phyloP scores from a whole-genome alignment of 1,140 invertebrate species.

The Telenomus remus region DNA sequence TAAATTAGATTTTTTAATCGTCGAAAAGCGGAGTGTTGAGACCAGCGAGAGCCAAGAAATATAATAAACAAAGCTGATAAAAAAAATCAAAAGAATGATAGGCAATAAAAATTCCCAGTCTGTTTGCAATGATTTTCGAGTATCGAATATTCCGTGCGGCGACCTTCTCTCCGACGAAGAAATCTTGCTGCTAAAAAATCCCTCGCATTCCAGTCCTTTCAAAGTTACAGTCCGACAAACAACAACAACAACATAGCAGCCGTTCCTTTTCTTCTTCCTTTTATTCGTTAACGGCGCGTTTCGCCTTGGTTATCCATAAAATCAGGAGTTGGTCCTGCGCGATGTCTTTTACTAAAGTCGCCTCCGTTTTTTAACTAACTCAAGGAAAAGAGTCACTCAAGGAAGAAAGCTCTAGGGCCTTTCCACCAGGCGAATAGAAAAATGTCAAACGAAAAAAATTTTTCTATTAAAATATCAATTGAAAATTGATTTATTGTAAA shows the following conservation, averaged over 20 bases:
- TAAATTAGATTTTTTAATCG: too few relatives aligned
- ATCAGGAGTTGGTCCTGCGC: slow-evolving; percentile 53
- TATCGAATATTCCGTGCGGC: slow-evolving; percentile 4
- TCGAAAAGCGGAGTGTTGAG: neutral
- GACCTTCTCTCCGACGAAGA: slow-evolving; percentile 12
- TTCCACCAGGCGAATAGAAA: slow-evolving; percentile 24
- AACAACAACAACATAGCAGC: slow-evolving; percentile 55
- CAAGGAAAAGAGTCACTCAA: slow-evolving; percentile 18
- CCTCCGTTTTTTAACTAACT: slow-evolving; percentile 50
- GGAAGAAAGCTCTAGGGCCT: slow-evolving; percentile 18
- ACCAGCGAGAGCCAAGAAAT: neutral
- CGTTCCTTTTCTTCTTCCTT: slow-evolving; percentile 56
- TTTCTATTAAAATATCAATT: too few relatives aligned
- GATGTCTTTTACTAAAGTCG: slow-evolving; percentile 52
- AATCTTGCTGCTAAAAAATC: slow-evolving; percentile 38
- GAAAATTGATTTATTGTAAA: too few relatives aligned
- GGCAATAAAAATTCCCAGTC: slow-evolving; percentile 29
- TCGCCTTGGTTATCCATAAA: slow-evolving; percentile 59
- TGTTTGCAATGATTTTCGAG: slow-evolving; percentile 34
- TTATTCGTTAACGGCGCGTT: slow-evolving; percentile 59
- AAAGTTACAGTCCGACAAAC: slow-evolving; percentile 53
- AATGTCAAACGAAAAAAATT: slow-evolving; percentile 11
- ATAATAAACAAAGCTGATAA: slow-evolving; percentile 4
- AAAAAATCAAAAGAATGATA: slow-evolving; percentile 12
- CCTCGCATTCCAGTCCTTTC: slow-evolving; percentile 56